phyloP scores from a whole-genome alignment of 2,888 invertebrate species.

The Empis stercorea region DNA sequence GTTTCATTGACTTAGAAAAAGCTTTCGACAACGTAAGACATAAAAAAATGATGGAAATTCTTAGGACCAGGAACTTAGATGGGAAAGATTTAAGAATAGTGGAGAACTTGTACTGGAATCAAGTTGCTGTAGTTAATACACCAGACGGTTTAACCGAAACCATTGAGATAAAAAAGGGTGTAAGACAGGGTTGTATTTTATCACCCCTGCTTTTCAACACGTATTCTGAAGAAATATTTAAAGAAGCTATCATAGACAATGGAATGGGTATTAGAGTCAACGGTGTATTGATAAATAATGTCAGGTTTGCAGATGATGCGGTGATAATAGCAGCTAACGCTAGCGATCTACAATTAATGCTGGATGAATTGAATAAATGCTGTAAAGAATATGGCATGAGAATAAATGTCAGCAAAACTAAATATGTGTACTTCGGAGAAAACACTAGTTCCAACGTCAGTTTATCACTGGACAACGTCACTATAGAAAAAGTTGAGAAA shows the following conservation, averaged over 20 bases:
- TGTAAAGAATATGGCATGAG: too few species aligned
- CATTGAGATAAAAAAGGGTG: too few species aligned
- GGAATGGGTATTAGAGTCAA: background rate
- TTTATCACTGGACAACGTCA: too few species aligned
- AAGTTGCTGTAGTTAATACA: background rate
- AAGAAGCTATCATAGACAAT: background rate
- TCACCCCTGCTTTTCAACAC: background rate
- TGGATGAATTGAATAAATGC: background rate
- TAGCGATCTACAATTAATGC: background rate
- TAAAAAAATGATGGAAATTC: background rate
- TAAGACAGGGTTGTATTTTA: too few species aligned
- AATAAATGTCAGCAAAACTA: too few species aligned
- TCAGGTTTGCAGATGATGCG: background rate
- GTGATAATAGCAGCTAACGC: background rate
- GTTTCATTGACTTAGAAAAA: background rate
- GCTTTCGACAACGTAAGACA: background rate
- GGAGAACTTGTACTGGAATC: background rate
- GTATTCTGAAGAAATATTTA: background rate
- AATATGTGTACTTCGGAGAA: too few species aligned
- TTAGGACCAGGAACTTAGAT: background rate
- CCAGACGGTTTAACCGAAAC: background rate
- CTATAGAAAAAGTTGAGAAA: too few species aligned
- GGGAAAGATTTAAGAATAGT: background rate
- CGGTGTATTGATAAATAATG: background rate
- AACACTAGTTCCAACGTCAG: too few species aligned